These are phyloP conservation scores for Varecia variegata DNA, from an alignment of 2,797 vertebrate species.

Conservation along the genomic window DNA sequence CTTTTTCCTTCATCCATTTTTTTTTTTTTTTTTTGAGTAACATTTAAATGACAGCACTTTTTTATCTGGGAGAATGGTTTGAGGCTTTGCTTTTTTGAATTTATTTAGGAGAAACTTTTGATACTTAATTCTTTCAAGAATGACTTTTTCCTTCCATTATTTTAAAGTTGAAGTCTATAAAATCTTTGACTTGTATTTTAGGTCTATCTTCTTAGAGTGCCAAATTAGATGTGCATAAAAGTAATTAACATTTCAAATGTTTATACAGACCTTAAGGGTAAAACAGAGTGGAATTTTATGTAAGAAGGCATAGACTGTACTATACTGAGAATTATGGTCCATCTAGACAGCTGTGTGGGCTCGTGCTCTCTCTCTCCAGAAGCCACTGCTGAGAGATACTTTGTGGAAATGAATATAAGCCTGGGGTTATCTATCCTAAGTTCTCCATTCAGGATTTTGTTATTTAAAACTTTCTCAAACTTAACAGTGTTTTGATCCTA, in stretches of 20 bases:
- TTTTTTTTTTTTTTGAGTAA: background rate
- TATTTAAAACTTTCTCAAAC: conserved; percentile 27
- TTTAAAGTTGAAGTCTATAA: conserved; percentile 11
- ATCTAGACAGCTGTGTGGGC: background rate
- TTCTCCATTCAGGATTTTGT: conserved; percentile 14
- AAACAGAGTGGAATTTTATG: background rate
- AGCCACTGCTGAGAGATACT: background rate
- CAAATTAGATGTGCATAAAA: background rate
- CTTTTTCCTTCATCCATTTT: background rate
- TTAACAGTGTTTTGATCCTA: background rate
- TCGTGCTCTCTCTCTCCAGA: background rate
- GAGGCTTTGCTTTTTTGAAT: conserved; percentile 5
- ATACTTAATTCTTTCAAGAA: background rate
- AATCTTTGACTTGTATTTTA: background rate
- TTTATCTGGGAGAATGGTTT: background rate
- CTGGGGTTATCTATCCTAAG: background rate
- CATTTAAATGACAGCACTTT: background rate
- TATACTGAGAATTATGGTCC: background rate
- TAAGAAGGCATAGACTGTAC: background rate
- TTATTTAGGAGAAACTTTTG: background rate
- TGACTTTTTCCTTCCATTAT: background rate
- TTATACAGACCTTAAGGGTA: background rate
- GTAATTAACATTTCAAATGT: background rate
- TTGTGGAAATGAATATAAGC: conserved; percentile 15
- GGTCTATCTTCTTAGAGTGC: background rate